These are phyloP conservation scores for Littorina saxatilis DNA, from an alignment of 1,140 invertebrate species.

Conservation along the genomic window DNA sequence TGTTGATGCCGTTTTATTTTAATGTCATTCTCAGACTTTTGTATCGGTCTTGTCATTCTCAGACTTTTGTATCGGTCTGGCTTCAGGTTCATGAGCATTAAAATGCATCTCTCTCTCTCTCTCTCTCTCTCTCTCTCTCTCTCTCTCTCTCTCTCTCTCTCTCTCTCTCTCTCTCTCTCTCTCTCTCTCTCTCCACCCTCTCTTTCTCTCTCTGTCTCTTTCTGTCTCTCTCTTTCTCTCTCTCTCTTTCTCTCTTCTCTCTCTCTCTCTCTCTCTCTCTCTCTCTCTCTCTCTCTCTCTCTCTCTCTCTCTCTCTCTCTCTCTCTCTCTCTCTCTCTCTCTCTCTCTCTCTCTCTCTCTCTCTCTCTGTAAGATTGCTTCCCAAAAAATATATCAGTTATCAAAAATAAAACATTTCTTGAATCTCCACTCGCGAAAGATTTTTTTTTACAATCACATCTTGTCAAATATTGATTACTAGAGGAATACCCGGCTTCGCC, in stretches of 20 bases:
- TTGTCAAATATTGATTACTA: too few species aligned
- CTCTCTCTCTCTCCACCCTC: conserved; percentile 20
- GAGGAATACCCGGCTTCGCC: too few species aligned
- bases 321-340: conserved; percentile 52
- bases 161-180: conserved; percentile 16
- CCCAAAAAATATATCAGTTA: too few species aligned
- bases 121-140: conserved; percentile 12
- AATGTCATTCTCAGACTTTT: too few species aligned
- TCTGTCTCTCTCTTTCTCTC: conserved; percentile 6
- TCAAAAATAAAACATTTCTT: too few species aligned
- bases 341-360: not conserved
- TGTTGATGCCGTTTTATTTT: too few species aligned
- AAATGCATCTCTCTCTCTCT: too few species aligned
- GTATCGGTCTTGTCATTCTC: too few species aligned
- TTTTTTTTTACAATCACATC: too few species aligned
- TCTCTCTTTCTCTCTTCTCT: not conserved
- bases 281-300: conserved; percentile 42
- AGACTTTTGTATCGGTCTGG: not conserved
- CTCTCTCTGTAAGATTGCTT: too few species aligned
- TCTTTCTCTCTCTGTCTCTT: conserved; percentile 26
- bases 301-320: conserved; percentile 33
- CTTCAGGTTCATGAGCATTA: not conserved
- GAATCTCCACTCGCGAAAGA: too few species aligned
- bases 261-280: conserved; percentile 41
- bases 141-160: conserved; percentile 22